These are phyloP conservation scores for Malacoctenus gilli DNA, from an alignment of 2,797 vertebrate genomes.

Conservation along the genomic window DNA sequence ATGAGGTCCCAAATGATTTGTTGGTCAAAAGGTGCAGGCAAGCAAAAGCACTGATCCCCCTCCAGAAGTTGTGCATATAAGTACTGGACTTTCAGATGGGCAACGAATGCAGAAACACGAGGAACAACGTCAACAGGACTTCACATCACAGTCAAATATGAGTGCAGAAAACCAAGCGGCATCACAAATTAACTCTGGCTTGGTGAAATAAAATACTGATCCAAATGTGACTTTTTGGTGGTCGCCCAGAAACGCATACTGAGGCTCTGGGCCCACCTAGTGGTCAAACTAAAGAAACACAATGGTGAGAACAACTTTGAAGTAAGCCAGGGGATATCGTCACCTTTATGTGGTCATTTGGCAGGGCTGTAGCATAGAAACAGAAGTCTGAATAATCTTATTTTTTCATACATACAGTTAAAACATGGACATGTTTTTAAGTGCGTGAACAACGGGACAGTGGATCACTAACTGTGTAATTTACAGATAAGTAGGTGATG, in stretches of 20 bases:
- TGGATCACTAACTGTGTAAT: slow-evolving; percentile 42
- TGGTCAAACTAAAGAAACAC: slow-evolving; percentile 28
- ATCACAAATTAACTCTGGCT: slow-evolving; percentile 20
- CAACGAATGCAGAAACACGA: slow-evolving; percentile 17
- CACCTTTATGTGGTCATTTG: slow-evolving; percentile 41
- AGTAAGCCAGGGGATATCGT: slow-evolving; percentile 29
- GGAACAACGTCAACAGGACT: slow-evolving; percentile 17
- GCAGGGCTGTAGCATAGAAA: slow-evolving; percentile 54
- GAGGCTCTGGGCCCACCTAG: slow-evolving; percentile 52
- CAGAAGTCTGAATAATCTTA: slow-evolving; percentile 17
- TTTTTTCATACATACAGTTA: neutral
- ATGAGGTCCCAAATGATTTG: slow-evolving; percentile 55
- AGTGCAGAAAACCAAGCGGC: no score
- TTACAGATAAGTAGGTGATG: slow-evolving; percentile 36
- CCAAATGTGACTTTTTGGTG: slow-evolving; percentile 27
- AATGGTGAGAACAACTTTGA: slow-evolving; percentile 14
- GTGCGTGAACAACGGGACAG: slow-evolving; percentile 48
- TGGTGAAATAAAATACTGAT: slow-evolving; percentile 52
- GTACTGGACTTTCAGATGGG: no score
- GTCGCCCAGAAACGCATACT: neutral
- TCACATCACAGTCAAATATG: no score
- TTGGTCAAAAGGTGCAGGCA: slow-evolving; percentile 40
- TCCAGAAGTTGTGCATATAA: slow-evolving; percentile 53
- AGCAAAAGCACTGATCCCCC: slow-evolving; percentile 39
- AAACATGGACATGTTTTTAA: slow-evolving; percentile 27